Evolutionary conservation across 2,888 invertebrate species (phyloP).

Genomic region (Drosophila sordidapex): DNA sequence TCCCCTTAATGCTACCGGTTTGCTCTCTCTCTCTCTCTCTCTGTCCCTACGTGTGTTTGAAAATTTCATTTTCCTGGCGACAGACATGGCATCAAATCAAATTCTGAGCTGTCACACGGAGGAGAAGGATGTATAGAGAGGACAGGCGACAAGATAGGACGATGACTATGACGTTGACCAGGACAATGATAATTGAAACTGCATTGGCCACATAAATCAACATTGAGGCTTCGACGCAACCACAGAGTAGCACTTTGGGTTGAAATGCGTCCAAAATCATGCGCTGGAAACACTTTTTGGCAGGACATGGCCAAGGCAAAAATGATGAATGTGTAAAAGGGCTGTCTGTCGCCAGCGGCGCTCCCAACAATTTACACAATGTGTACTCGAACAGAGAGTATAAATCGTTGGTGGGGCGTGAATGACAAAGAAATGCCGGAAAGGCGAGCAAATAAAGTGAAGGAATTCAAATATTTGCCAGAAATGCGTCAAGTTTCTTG

Average conservation of each 20-base stretch:
- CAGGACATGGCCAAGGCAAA: constrained; percentile 21
- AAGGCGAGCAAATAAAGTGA: constrained; percentile 54
- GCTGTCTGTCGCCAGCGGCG: constrained; percentile 40
- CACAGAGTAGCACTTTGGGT: constrained; percentile 36
- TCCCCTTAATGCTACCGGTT: constrained; percentile 31
- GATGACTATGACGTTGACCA: not conserved
- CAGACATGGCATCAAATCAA: constrained; percentile 54
- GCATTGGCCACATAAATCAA: constrained; percentile 72
- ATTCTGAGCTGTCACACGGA: constrained; percentile 33
- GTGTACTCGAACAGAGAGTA: constrained; percentile 17
- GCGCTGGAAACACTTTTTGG: constrained; percentile 59
- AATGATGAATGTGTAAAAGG: constrained; percentile 61
- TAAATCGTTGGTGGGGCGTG: not conserved
- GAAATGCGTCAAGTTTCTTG: constrained; percentile 72
- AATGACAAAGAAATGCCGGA: constrained; percentile 36
- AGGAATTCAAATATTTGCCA: constrained; percentile 74
- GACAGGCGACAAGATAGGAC: constrained; percentile 5
- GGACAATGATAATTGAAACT: constrained; percentile 64
- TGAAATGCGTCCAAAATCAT: constrained; percentile 52
- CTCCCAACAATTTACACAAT: constrained; percentile 50
- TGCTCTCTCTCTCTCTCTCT: not conserved
- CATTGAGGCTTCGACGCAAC: constrained; percentile 39
- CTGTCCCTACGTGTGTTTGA: not conserved
- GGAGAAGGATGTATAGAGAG: constrained; percentile 9
- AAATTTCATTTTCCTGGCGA: constrained; percentile 46